phyloP scores from a whole-genome alignment of 2,113 vertebrate genomes.

The Acrocephalus kingi region DNA sequence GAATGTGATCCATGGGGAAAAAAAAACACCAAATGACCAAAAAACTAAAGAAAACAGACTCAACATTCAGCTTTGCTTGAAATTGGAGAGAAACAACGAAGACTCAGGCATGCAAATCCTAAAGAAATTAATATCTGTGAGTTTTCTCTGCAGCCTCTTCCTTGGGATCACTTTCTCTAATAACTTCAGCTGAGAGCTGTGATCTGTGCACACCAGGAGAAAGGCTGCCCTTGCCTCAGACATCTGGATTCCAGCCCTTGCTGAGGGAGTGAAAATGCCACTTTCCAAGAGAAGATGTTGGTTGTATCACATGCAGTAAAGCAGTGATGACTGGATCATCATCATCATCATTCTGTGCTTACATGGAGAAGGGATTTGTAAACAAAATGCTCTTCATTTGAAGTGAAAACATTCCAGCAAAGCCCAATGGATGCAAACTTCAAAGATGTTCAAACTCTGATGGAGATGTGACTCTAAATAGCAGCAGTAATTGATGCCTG shows the following conservation, averaged over 20 bases:
- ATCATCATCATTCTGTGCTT: not conserved
- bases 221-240: not conserved
- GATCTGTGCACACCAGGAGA: not conserved
- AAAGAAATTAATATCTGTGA: not conserved
- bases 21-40: accelerated
- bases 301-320: not conserved
- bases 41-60: not conserved
- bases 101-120: not conserved
- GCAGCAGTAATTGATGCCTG: constrained; percentile 22
- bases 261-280: not conserved
- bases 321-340: not conserved
- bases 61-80: not conserved
- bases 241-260: not conserved
- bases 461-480: not conserved
- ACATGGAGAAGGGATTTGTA: not conserved
- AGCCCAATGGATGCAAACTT: not conserved
- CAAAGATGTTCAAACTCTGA: not conserved
- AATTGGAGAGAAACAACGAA: not conserved
- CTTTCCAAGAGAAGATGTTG: not conserved
- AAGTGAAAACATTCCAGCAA: not conserved
- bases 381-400: not conserved
- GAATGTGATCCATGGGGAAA: not conserved
- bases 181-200: not conserved
- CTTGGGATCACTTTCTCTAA: not conserved
- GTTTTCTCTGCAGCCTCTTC: not conserved